Evolutionary conservation across 2,888 invertebrate genomes (phyloP).

Genomic region (Nephrotoma guestfalica): DNA sequence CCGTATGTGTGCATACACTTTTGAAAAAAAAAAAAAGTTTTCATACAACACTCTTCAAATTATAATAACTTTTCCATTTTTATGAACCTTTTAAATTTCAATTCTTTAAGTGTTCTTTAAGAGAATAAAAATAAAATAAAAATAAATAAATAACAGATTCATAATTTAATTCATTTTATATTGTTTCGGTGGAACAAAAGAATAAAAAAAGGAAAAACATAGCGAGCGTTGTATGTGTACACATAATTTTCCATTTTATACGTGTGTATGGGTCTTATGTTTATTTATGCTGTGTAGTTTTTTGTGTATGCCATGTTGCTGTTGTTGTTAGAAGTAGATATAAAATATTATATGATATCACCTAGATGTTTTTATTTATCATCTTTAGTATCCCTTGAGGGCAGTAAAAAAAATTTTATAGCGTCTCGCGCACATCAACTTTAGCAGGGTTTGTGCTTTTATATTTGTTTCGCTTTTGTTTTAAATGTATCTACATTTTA

Average conservation of each 20-base stretch:
- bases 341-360: not conserved
- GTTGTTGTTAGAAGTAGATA: not conserved
- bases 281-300: not conserved
- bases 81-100: not conserved
- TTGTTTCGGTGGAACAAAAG: not conserved
- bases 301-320: not conserved
- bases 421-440: constrained; percentile 7
- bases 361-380: constrained; percentile 3
- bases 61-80: not conserved
- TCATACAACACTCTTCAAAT: not conserved
- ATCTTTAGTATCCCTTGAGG: constrained; percentile 7
- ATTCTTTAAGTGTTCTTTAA: not conserved
- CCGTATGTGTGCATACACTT: too few relatives aligned
- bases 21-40: not conserved
- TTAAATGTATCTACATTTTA: not conserved
- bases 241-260: not conserved
- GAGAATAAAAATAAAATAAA: not conserved
- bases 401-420: constrained; percentile 11
- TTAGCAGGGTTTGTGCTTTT: not conserved
- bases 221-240: not conserved
- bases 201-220: not conserved
- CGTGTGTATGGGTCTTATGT: not conserved
- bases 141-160: not conserved
- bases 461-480: constrained; percentile 1
- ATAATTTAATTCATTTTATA: not conserved